These are phyloP conservation scores for Elachura formosa DNA, from an alignment of 2,113 vertebrate genomes.

Conservation along the genomic window DNA sequence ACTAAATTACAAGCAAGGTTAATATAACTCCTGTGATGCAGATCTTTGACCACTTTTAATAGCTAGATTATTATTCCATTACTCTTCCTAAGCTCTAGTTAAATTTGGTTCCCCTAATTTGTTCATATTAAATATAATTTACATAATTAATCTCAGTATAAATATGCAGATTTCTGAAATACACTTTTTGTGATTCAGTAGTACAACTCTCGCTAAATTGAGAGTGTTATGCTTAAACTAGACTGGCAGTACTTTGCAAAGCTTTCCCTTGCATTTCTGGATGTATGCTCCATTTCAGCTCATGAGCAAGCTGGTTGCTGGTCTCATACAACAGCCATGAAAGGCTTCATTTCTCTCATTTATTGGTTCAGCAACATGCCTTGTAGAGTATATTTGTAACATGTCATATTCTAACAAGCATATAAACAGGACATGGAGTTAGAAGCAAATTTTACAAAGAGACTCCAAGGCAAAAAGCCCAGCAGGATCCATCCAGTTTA, in stretches of 20 bases:
- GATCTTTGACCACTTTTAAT: conserved; percentile 52
- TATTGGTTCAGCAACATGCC: conserved; percentile 46
- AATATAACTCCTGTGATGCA: conserved; percentile 49
- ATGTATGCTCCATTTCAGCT: conserved; percentile 41
- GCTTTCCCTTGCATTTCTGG: conserved; percentile 53
- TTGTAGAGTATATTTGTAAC: conserved; percentile 54
- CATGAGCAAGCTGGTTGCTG: conserved; percentile 19
- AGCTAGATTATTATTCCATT: conserved; percentile 36
- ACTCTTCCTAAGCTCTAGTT: conserved; percentile 54
- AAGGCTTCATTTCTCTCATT: conserved; percentile 64
- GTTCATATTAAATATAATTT: conserved; percentile 45
- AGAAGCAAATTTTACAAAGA: conserved; percentile 58
- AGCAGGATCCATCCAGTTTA: conserved; percentile 65
- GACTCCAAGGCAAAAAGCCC: conserved; percentile 51
- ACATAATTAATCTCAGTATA: conserved; percentile 21
- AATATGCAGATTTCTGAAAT: conserved; percentile 21
- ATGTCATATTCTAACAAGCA: conserved; percentile 67
- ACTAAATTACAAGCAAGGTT: conserved; percentile 47
- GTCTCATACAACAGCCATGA: conserved; percentile 28
- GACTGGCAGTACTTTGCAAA: neutral
- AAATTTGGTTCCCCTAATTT: conserved; percentile 23
- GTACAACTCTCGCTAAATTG: neutral
- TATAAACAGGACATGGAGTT: conserved; percentile 27
- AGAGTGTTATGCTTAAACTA: neutral
- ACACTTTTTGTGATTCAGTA: neutral